phyloP scores from a whole-genome alignment of 1,140 invertebrate species.

The Geopemphigus sp. region DNA sequence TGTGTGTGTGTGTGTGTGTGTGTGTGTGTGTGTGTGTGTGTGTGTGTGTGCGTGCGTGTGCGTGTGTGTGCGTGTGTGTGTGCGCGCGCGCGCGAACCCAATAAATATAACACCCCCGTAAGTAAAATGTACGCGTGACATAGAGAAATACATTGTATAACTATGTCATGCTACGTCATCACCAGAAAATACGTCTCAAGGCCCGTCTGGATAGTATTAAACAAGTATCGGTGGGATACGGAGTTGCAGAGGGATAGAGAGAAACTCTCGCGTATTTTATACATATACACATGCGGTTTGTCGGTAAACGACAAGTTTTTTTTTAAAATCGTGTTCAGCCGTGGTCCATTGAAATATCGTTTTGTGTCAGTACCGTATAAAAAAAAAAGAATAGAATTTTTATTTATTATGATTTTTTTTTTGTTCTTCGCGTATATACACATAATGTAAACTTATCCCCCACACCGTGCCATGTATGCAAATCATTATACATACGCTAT shows the following conservation, averaged over 20 bases:
- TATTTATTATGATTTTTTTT: conserved; percentile 23
- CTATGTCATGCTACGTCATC: conserved; percentile 23
- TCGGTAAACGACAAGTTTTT: not conserved
- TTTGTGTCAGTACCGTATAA: not conserved
- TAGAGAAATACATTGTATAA: not conserved
- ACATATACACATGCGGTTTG: conserved; percentile 1
- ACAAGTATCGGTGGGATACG: not conserved
- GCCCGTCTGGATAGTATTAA: conserved; percentile 10
- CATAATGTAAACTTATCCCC: conserved; percentile 17
- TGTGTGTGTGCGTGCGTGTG: not conserved
- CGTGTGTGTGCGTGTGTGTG: not conserved
- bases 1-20: too few relatives aligned
- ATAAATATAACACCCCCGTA: conserved; percentile 43
- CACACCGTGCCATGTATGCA: not conserved
- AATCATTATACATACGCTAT: not conserved
- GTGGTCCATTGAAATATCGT: conserved; percentile 1
- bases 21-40: not conserved
- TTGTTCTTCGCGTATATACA: not conserved
- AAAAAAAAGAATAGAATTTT: conserved; percentile 12
- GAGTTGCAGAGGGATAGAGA: not conserved
- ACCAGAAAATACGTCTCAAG: conserved; percentile 19
- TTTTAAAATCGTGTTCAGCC: not conserved
- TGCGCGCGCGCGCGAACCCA: not conserved
- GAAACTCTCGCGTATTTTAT: not conserved
- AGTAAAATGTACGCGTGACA: not conserved